Evolutionary conservation across 2,888 invertebrate genomes (phyloP).

Genomic region (Crocallis elinguaria): DNA sequence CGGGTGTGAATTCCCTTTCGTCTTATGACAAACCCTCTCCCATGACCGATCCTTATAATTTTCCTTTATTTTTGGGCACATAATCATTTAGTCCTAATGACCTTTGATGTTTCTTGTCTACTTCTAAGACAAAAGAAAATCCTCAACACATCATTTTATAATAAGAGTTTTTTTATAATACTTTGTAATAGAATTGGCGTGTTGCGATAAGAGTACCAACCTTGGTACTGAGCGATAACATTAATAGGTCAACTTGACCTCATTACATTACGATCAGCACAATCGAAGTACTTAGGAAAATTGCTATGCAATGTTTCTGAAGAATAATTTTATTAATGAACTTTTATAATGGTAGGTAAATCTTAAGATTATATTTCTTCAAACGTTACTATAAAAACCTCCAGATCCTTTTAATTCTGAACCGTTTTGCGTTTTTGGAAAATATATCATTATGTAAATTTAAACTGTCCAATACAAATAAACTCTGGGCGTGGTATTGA

Average conservation of each 20-base stretch:
- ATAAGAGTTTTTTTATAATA: background rate
- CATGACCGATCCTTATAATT: constrained; percentile 41
- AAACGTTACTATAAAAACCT: too few species aligned
- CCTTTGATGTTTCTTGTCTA: background rate
- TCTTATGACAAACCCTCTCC: constrained; percentile 46
- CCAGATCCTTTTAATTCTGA: too few species aligned
- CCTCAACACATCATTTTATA: background rate
- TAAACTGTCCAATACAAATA: constrained; percentile 5
- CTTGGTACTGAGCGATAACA: constrained; percentile 57
- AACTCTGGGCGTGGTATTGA: constrained; percentile 41
- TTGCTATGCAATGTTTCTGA: background rate
- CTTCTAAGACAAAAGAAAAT: background rate
- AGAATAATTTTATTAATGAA: too few species aligned
- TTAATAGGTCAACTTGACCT: constrained; percentile 44
- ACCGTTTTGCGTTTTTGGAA: background rate
- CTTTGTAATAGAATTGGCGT: constrained; percentile 2
- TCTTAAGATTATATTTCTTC: too few species aligned
- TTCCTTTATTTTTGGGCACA: constrained; percentile 36
- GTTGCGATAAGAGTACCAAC: constrained; percentile 36
- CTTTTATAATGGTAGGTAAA: too few species aligned
- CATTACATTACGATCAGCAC: constrained; percentile 14
- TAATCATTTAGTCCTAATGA: constrained; percentile 25
- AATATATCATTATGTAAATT: constrained; percentile 8
- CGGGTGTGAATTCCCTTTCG: constrained; percentile 44
- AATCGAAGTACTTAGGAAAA: background rate